Base-by-base conservation (phyloP, 2,797 vertebrate species). In the Geotrypetes seraphini region DNA sequence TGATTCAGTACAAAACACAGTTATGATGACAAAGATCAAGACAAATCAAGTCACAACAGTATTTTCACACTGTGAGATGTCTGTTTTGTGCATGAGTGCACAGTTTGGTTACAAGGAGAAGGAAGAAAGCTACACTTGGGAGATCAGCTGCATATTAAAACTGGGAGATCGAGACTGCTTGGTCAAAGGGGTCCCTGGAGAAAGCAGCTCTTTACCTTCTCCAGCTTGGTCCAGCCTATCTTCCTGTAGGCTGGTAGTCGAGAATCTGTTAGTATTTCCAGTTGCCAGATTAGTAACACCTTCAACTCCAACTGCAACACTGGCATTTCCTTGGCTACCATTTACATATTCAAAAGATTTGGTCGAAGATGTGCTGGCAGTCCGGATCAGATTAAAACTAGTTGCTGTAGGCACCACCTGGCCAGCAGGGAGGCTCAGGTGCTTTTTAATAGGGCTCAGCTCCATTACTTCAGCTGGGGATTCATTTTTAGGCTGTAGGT, bases 101-200 rank as follows among this genome's bases (percentile, higher is more conserved):
- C 47, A 59, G 71, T 56, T 60, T 50, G 40, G 52, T 78, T 61
- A 57, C 56, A 39, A 57, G 31, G 36, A 69, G 30, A 33, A 23
- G 14, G 47, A 40, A 60, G 27, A 49, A 38, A 22, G 37, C 66
- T 91, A 98, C 67, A 98, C 93, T 79, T 97, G 95, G 63, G 95
- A 97, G 86, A 98, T 94, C 72, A 98, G 86, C 86, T 98, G 95
- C 95, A 98, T 98, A 90, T 95, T 98, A 82, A 97, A 98, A 76
- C 95, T 98, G 60, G 93, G 95, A 49, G 95, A 98, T 65, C 92
- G 90, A 39, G 93, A 95, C 85, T 96, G 90, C 78, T 90, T 92
- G 63, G 86, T 93, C 43, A 97, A 79, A 18, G 93, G 93, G 28
- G 87, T 73, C 56, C 89, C 92, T 6, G 91, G 69, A 18, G 88